phyloP scores from a whole-genome alignment of 2,797 vertebrate species.

The Alectoris magna region DNA sequence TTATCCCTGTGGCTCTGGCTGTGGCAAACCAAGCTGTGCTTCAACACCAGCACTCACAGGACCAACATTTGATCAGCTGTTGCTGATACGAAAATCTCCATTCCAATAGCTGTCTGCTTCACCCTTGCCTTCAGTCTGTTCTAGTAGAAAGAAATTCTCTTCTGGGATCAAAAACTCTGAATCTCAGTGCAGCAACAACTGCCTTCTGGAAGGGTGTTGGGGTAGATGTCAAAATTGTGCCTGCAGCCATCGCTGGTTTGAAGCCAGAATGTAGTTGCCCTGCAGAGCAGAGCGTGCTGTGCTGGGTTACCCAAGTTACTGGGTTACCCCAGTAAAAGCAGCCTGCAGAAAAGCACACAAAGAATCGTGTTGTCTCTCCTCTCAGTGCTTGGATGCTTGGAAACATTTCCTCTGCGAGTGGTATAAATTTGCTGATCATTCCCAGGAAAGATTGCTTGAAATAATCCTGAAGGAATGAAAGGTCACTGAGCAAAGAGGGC shows the following conservation, averaged over 20 bases:
- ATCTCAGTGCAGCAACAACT: fast-evolving
- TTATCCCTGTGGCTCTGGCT: background rate
- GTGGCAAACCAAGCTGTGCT: background rate
- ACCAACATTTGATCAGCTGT: background rate
- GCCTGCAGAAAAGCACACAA: background rate
- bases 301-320: background rate
- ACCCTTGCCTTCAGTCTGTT: background rate
- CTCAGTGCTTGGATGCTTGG: background rate
- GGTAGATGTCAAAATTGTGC: background rate
- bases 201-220: fast-evolving
- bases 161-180: fast-evolving
- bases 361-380: background rate
- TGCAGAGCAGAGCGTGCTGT: background rate
- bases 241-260: fast-evolving
- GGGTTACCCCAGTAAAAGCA: background rate
- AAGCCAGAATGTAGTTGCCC: background rate
- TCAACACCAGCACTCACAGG: background rate
- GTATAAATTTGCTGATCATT: constrained; percentile 7
- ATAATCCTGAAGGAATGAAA: constrained; percentile 36
- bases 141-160: background rate
- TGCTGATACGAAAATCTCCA: fast-evolving
- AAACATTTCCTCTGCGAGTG: background rate
- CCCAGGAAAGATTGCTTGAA: constrained; percentile 31
- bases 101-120: fast-evolving
- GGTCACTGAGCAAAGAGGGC: constrained; percentile 13